Base-by-base conservation (phyloP, 2,113 vertebrate species). In the Ochotona curzoniae region DNA sequence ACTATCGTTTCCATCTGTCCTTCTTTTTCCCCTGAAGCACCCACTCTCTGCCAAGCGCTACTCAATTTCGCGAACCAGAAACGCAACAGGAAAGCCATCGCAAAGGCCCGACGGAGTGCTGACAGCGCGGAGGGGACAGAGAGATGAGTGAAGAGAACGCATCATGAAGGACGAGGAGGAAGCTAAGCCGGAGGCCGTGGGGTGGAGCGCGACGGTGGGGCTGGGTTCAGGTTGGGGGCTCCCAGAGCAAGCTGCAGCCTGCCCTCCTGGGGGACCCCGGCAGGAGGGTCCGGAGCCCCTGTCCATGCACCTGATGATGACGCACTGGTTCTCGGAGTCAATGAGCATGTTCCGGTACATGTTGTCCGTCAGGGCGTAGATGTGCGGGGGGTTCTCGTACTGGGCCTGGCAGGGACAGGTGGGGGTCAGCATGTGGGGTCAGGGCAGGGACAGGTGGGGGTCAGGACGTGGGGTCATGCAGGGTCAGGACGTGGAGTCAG, bases 261-360 rank as follows among this genome's bases (percentile, higher is more conserved):
- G 44, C 38, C 23, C 28, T 38, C 13, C 23, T 18, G 21, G n/a
- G 4, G 1, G 26, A 12, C 25, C 20, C 21, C 57, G 57, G 18
- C 18, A 38, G 44, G 83, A 82, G 73, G 10, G 12, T 5, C 5
- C 1, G 8, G 76, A 38, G 3, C 4, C 20, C 30, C 7, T 57
- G 26, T 4, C 18, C 4, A 25, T 1, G 8, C 91, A 98, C 98
- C 98, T 98, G 98, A 98, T 99, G 95, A 99, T 99, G 95, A 99
- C 99, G 12, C 99, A 99, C 89, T 99, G 99, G 96, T 99, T 99
- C 97, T 99, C 99, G 2, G 96, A 97, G 3, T 99, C 99, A 0
- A 99, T 99, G 97, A 99, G 98, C 99, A 99, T 99, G 97, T 99
- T 99, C 79, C 99, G 98, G 97, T 99, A 99, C 99, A 99, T 99